phyloP scores from a whole-genome alignment of 2,113 vertebrate species.

The Aphyosemion australe region DNA sequence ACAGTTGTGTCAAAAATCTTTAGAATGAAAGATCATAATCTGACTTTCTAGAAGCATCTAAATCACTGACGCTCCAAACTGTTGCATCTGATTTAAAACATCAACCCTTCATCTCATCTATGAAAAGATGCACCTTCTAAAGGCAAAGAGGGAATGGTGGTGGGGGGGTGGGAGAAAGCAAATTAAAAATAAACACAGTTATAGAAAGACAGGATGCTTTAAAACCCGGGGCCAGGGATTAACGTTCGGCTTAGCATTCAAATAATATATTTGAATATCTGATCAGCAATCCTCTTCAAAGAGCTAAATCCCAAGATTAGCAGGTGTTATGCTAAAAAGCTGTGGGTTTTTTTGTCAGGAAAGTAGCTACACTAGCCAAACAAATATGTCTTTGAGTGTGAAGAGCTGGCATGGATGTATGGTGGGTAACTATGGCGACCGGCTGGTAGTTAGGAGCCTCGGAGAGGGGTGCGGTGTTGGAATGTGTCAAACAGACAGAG shows the following conservation, averaged over 20 bases:
- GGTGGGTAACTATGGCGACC: slow-evolving; percentile 88
- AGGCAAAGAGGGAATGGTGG: slow-evolving; percentile 16
- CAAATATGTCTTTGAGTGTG: slow-evolving; percentile 95
- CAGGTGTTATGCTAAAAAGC: slow-evolving; percentile 89
- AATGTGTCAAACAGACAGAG: slow-evolving; percentile 80
- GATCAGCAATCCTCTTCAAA: slow-evolving; percentile 84
- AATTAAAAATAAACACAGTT: slow-evolving; percentile 84
- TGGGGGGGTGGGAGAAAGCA: slow-evolving; percentile 71
- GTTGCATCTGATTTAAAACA: slow-evolving; percentile 34
- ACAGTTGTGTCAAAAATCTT: not conserved
- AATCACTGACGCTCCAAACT: slow-evolving; percentile 33
- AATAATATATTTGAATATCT: slow-evolving; percentile 92
- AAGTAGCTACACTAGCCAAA: slow-evolving; percentile 90
- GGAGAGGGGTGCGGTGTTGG: slow-evolving; percentile 74
- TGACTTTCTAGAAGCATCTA: slow-evolving; percentile 4
- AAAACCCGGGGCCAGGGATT: slow-evolving; percentile 84
- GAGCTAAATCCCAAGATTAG: slow-evolving; percentile 84
- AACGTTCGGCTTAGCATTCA: slow-evolving; percentile 88
- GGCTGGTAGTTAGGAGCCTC: slow-evolving; percentile 74
- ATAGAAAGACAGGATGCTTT: slow-evolving; percentile 83
- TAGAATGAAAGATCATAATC: slow-evolving; percentile 13
- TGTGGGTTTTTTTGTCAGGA: slow-evolving; percentile 67
- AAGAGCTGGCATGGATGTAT: slow-evolving; percentile 87
- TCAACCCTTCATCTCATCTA: not conserved
- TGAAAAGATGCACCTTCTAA: slow-evolving; percentile 30